A percentile compares a stretch with the other conserved stretches of the same genome.
Evolutionary conservation across 2,888 invertebrate species (phyloP).

Genomic region (Morpho helenor): DNA sequence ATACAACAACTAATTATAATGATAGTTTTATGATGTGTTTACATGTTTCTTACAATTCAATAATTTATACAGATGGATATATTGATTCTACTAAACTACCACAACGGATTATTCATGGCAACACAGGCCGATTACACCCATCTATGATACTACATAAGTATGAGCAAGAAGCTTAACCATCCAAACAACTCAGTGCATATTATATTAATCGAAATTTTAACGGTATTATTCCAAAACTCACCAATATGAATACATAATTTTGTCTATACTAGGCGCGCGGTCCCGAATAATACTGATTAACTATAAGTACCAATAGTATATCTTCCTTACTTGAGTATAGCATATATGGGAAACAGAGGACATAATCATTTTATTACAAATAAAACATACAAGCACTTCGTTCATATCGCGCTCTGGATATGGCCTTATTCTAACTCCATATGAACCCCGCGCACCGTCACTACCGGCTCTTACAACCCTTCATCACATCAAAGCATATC

Average conservation of each 20-base stretch:
- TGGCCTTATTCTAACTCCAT: slow-evolving; percentile 3
- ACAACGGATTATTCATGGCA: slow-evolving; percentile 15
- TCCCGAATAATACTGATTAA: slow-evolving; percentile 42
- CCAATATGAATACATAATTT: slow-evolving; percentile 4
- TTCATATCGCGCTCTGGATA: neutral
- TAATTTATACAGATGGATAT: slow-evolving; percentile 2
- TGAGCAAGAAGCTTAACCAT: slow-evolving; percentile 19
- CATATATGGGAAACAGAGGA: slow-evolving; percentile 14
- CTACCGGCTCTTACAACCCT: slow-evolving; percentile 41
- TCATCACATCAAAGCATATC: slow-evolving; percentile 16
- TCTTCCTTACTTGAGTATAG: slow-evolving; percentile 14
- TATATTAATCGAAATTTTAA: slow-evolving; percentile 1
- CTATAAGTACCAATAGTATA: slow-evolving; percentile 9
- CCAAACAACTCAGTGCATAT: neutral
- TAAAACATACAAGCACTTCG: too few species aligned
- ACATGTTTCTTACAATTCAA: slow-evolving; percentile 2
- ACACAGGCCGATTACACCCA: slow-evolving; percentile 1
- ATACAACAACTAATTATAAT: slow-evolving; percentile 40
- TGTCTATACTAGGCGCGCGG: slow-evolving; percentile 45
- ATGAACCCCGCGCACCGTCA: slow-evolving; percentile 58
- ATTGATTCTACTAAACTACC: slow-evolving; percentile 16
- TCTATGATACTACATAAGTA: neutral
- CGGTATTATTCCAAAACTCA: neutral
- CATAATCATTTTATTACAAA: neutral
- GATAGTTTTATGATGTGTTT: slow-evolving; percentile 27